Percentiles rank a stretch among this genome's conserved stretches.
Evolutionary conservation across 2,888 invertebrate genomes (phyloP).

Genomic region (Rhingia campestris): DNA sequence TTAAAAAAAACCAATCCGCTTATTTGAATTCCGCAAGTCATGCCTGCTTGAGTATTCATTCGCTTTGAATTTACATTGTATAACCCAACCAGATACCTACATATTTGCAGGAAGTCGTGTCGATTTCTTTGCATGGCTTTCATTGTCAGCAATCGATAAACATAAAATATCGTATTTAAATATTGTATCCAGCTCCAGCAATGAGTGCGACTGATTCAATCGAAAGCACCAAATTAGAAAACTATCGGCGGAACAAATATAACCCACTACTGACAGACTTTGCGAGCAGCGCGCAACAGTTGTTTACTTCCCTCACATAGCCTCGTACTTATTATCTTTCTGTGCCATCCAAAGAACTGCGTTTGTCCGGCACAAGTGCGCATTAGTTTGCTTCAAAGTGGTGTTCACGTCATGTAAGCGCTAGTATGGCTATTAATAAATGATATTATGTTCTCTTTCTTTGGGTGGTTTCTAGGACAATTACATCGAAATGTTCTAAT

Average conservation of each 20-base stretch:
- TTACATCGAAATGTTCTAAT: slow-evolving; percentile 5
- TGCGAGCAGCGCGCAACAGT: slow-evolving; percentile 48
- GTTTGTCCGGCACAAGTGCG: slow-evolving; percentile 38
- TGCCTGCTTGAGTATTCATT: slow-evolving; percentile 10
- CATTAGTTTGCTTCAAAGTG: slow-evolving; percentile 33
- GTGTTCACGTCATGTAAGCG: slow-evolving; percentile 17
- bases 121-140: slow-evolving; percentile 4
- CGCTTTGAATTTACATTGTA: not conserved
- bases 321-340: slow-evolving; percentile 7
- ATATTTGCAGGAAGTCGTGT: not conserved
- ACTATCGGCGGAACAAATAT: too few relatives aligned
- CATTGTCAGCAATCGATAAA: slow-evolving; percentile 33
- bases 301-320: slow-evolving; percentile 23
- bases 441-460: not conserved
- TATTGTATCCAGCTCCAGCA: too few relatives aligned
- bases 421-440: slow-evolving; percentile 21
- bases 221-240: too few relatives aligned
- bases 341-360: slow-evolving; percentile 2
- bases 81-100: not conserved
- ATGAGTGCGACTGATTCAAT: too few relatives aligned
- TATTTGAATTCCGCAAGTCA: slow-evolving; percentile 24
- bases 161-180: too few relatives aligned
- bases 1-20: not conserved
- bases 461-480: not conserved
- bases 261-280: not conserved